A percentile compares a stretch with the other conserved stretches of the same genome.
These are phyloP conservation scores for Acrocephalus arundinaceus DNA, from an alignment of 2,113 vertebrate species.

Conservation along the genomic window DNA sequence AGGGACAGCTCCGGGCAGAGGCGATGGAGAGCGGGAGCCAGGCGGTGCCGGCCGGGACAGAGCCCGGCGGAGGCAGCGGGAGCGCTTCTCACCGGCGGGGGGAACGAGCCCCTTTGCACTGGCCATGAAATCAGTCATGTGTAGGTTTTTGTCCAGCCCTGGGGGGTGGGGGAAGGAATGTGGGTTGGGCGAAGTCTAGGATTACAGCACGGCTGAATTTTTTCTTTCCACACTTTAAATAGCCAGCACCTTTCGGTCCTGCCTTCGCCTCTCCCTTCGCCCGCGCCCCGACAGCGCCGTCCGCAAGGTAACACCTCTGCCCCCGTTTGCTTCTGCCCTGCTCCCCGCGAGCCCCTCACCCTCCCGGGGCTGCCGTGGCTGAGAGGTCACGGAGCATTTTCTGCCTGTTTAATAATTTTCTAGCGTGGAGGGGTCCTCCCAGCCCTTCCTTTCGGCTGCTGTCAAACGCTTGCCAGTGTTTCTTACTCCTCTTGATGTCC, in stretches of 20 bases:
- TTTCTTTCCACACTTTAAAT: conserved; percentile 74
- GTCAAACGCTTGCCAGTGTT: background rate
- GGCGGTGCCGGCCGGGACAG: accelerated
- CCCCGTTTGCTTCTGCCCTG: background rate
- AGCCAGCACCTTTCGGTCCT: conserved; percentile 71
- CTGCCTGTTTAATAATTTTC: conserved; percentile 45
- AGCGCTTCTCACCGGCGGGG: background rate
- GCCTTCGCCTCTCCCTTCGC: background rate
- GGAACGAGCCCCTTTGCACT: conserved; percentile 20
- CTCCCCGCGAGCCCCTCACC: background rate
- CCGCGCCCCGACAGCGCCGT: conserved; percentile 26
- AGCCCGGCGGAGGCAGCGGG: background rate
- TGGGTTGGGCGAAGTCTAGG: conserved; percentile 85
- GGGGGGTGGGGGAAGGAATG: conserved; percentile 67
- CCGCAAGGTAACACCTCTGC: conserved; percentile 65
- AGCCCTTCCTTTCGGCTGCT: background rate
- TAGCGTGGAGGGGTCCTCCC: background rate
- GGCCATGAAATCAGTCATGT: conserved; percentile 60
- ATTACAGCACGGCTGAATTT: conserved; percentile 76
- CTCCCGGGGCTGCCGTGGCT: background rate
- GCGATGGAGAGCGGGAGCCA: background rate
- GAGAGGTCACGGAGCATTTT: background rate
- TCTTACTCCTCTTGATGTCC: background rate
- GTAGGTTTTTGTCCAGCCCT: conserved; percentile 59
- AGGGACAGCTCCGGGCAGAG: accelerated